phyloP scores from a whole-genome alignment of 1,140 invertebrate genomes.

The Druon quercuslanigerum region DNA sequence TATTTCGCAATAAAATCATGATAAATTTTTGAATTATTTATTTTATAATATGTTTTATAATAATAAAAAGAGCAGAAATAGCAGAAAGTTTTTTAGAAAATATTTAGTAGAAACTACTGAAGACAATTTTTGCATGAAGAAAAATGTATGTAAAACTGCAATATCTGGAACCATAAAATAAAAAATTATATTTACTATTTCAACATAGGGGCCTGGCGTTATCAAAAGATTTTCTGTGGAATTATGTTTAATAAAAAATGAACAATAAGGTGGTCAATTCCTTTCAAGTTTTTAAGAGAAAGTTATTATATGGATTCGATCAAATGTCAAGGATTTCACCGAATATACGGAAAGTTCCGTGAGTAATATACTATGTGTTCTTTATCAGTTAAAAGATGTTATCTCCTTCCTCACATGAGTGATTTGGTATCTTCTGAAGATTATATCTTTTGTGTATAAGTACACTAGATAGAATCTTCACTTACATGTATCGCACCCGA shows the following conservation, averaged over 20 bases:
- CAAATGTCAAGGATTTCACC: no score
- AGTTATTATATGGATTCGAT: neutral
- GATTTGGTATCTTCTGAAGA: neutral
- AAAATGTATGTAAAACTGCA: no score
- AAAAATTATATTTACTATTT: no score
- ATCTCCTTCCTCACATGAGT: neutral
- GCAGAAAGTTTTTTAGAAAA: no score
- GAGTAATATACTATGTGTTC: neutral
- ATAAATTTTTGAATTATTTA: neutral
- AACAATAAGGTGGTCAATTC: neutral
- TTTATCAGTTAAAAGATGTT: neutral
- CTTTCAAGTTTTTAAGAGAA: neutral
- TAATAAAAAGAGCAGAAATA: no score
- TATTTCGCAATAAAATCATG: neutral
- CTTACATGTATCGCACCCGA: slow-evolving; percentile 4
- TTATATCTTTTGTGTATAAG: slow-evolving; percentile 26
- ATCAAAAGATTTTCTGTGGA: no score
- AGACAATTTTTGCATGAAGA: no score
- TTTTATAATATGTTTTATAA: no score
- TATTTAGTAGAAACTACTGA: no score
- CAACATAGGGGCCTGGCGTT: no score
- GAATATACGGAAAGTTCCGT: neutral
- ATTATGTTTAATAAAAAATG: no score
- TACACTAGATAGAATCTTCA: slow-evolving; percentile 12
- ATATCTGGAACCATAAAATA: no score